phyloP scores from a whole-genome alignment of 1,140 invertebrate species.

The Scaptomyza montana region DNA sequence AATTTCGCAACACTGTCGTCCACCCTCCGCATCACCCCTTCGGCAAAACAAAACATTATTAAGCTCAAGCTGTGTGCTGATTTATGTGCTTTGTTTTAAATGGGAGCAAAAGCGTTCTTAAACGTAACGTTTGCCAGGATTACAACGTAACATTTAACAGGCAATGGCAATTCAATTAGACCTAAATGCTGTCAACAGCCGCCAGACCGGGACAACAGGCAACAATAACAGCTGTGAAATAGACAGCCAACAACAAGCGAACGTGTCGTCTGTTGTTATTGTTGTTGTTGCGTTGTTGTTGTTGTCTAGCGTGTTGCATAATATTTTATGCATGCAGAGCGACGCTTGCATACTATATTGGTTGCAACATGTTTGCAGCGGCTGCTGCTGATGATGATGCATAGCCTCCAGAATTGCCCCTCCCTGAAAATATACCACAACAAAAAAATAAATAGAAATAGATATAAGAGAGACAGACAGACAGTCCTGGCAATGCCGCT shows the following conservation, averaged over 20 bases:
- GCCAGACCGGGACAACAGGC: background rate
- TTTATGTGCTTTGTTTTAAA: slow-evolving; percentile 66
- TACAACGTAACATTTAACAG: slow-evolving; percentile 42
- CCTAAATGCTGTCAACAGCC: slow-evolving; percentile 76
- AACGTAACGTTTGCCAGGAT: slow-evolving; percentile 13
- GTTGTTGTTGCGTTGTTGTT: slow-evolving; percentile 7
- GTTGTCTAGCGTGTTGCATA: slow-evolving; percentile 61
- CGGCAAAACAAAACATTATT: slow-evolving; percentile 26
- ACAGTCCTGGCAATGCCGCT: background rate
- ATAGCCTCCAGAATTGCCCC: slow-evolving; percentile 73
- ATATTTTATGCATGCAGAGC: slow-evolving; percentile 81
- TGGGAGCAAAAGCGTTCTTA: slow-evolving; percentile 64
- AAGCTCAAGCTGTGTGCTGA: slow-evolving; percentile 55
- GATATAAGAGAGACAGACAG: background rate
- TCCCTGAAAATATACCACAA: slow-evolving; percentile 1
- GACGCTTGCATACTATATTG: slow-evolving; percentile 53
- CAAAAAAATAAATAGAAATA: background rate
- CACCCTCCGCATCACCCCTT: slow-evolving; percentile 6
- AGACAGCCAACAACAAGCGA: slow-evolving; percentile 34
- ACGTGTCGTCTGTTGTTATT: slow-evolving; percentile 52
- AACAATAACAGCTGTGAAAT: slow-evolving; percentile 41
- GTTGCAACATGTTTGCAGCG: slow-evolving; percentile 75
- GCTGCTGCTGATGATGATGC: slow-evolving; percentile 73
- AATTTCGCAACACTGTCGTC: slow-evolving; percentile 68
- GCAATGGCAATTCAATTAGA: slow-evolving; percentile 75